Evolutionary conservation across 2,113 vertebrate species (phyloP), one percentile per base, ranked within the genome.

Genomic region (Mugil cephalus): DNA sequence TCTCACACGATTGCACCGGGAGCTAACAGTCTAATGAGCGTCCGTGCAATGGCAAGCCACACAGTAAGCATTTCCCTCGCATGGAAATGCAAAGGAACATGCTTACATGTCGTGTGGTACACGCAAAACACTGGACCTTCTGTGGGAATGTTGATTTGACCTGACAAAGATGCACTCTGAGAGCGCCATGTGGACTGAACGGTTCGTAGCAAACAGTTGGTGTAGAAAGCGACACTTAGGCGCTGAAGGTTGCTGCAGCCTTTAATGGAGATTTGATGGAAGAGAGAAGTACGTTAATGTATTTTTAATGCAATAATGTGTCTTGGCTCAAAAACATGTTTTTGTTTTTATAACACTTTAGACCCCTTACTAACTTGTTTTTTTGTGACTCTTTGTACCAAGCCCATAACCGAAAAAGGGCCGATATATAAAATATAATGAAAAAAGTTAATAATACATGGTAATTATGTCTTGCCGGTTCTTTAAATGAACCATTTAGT

Each of bases 121-220:
- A 84, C 30, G 67, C 86, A 77, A n/a, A 88, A 76, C 76, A 7
- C 51, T 0, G 52, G n/a, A 42, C 64, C 54, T 3, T 77, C 62
- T 38, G 47, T 87, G 84, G 80, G 87, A 87, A 88, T 74, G 72
- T 83, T 88, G 74, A 74, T 84, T 75, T 83, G 84, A 79, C 64
- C 65, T 56, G 69, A 86, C 85, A 86, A 69, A 82, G 77, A 79
- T 61, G 82, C 76, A 34, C 50, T 73, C 63, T 72, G 51, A n/a
- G 24, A 66, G 46, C 47, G 46, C 24, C n/a, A 39, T 46, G 63
- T 56, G 52, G 50, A 66, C 30, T 2, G 18, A 55, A 72, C 64
- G 73, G 24, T 61, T 67, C 58, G 30, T 38, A 6, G 52, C 35
- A 30, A 38, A 73, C 59, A 47, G 21, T 55, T 55, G 67, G 48